Conservation (phyloP, 2,113 vertebrate genomes). For the Argyrosomus japonicus region DNA sequence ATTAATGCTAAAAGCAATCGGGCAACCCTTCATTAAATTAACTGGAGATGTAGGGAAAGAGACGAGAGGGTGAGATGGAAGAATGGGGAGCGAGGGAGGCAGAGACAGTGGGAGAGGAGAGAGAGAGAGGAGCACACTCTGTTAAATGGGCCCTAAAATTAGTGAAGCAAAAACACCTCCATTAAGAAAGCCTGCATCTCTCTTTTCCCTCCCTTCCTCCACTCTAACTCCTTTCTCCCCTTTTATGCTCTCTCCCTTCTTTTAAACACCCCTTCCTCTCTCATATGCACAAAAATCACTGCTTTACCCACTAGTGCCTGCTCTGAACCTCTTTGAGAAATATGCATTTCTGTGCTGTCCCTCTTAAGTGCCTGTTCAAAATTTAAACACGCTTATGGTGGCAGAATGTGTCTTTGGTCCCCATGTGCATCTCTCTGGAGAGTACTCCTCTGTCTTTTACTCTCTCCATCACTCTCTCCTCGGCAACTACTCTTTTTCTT, state of each 20-base stretch:
- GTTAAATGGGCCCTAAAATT: constrained; percentile 87
- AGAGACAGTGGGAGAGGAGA: constrained; percentile 34
- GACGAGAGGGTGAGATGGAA: constrained; percentile 51
- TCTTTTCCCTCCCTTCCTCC: constrained; percentile 56
- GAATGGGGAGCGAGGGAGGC: constrained; percentile 28
- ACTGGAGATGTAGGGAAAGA: constrained; percentile 79
- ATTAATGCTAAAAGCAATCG: constrained; percentile 92
- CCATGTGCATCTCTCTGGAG: constrained; percentile 65
- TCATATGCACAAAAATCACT: constrained; percentile 72
- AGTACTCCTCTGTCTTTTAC: constrained; percentile 64
- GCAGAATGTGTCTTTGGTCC: constrained; percentile 73
- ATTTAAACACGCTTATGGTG: constrained; percentile 82
- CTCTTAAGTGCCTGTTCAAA: constrained; percentile 85
- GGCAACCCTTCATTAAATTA: constrained; percentile 85
- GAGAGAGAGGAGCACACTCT: constrained; percentile 68
- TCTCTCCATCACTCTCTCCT: constrained; percentile 63
- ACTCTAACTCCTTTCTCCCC: constrained; percentile 60
- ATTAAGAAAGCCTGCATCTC: constrained; percentile 81
- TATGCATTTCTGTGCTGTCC: constrained; percentile 81
- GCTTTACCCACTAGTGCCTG: constrained; percentile 77
- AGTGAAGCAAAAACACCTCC: constrained; percentile 87
- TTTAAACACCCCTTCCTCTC: constrained; percentile 66
- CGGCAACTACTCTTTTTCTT: constrained; percentile 45
- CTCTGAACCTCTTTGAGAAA: constrained; percentile 74
- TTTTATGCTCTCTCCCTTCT: constrained; percentile 53